Conservation (phyloP, 2,797 vertebrate genomes). For the Lepidocolaptes lacrymiger region DNA sequence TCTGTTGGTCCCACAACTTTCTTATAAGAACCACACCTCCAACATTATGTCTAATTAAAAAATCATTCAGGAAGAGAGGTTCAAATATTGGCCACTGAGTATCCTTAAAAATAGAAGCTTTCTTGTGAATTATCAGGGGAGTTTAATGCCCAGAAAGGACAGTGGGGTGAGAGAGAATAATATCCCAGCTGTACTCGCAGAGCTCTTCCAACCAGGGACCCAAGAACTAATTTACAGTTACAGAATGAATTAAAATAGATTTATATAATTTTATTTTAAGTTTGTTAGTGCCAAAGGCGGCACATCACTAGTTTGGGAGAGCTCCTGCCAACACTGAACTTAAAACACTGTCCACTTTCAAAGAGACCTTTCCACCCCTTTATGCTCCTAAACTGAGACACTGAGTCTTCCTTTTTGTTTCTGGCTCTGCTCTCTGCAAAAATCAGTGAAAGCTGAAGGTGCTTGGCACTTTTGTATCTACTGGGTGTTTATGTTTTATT, state of each 20-base stretch:
- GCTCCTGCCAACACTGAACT: not conserved
- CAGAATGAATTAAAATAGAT: not conserved
- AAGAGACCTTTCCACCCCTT: not conserved
- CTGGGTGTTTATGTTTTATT: not conserved
- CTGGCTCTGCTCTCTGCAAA: not conserved
- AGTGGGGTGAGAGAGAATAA: not conserved
- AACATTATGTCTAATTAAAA: not conserved
- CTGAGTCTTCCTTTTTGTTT: conserved; percentile 7
- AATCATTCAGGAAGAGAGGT: not conserved
- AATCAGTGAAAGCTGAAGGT: not conserved
- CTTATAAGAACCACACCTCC: accelerated
- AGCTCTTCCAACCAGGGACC: not conserved
- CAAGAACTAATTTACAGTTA: not conserved
- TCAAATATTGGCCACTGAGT: not conserved
- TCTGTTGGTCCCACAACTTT: not conserved
- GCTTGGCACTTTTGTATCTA: not conserved
- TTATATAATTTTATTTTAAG: not conserved
- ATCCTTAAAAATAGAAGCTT: accelerated
- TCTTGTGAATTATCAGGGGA: not conserved
- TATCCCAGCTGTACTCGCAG: not conserved
- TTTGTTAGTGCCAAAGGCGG: not conserved
- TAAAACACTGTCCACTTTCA: not conserved
- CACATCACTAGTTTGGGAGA: not conserved
- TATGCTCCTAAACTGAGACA: not conserved
- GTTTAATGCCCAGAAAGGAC: not conserved